Base-by-base conservation (phyloP, 2,797 vertebrate species). In the Oryzias dopingdopingensis region DNA sequence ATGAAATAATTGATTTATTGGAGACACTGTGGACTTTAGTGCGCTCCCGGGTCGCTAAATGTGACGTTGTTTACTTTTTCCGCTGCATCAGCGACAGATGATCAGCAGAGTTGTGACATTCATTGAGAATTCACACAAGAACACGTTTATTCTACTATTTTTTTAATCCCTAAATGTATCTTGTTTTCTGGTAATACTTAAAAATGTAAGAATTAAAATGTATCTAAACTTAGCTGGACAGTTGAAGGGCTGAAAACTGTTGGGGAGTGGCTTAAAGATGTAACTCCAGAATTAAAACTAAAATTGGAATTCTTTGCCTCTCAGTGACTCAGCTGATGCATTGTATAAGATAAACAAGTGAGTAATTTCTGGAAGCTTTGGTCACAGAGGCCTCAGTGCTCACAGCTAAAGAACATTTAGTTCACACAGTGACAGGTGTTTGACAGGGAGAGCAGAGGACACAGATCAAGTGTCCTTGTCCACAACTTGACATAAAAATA, bases 401-500 rank as follows among this genome's bases (percentile, higher is more conserved):
- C 61, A 54, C 14, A 52, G 32, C 42, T 58, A 67, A 70, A 66
- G 67, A 42, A 77, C 67, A 73, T 61, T 32, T 73, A 80, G 79
- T 81, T 74, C 59, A 66, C 52, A 67, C 45, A 82, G 83, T 86
- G 84, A 89, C 90, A 91, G 88, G 84, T 85, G 86, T 77, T 51
- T 43, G 51, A 44, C 62, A 46, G 59, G 16, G 58, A 41, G 66
- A 46, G 65, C 62, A 52, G 41, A 56, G 67, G 70, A 65, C 56
- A 0, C 10, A 77, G 82, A 87, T 90, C 88, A 80, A 78, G 80
- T 90, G 81, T 79, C 83, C 75, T 72, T 70, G 73, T 37, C 66
- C 57, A 75, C 78, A 77, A 80, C 74, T 42, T 58, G 70, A 54
- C 71, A 76, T 84, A 90, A 80, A 89, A 90, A 90, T 90, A 90